Evolutionary conservation across 2,113 vertebrate genomes (phyloP), one percentile per base, ranked within the genome.

Genomic region (Sciurus niger): DNA sequence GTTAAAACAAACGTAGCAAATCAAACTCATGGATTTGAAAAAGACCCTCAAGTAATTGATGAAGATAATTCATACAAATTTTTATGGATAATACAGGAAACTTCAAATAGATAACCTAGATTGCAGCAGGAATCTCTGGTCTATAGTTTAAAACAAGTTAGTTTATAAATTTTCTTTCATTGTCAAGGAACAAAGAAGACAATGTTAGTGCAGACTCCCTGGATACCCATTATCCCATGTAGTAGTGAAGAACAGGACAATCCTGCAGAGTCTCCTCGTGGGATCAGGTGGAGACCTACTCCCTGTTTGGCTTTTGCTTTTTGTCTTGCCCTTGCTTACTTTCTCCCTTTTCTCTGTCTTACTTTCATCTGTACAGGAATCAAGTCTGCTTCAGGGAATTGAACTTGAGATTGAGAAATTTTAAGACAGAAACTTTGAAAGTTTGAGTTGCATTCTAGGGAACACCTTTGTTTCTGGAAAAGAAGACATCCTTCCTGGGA

Each of bases 71-170:
- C 18, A 32, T 22, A 46, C 70, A n/a, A 80, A 79, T 18, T 79
- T 86, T 90, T 55, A 76, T 20, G 80, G 43, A 37, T 18, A 55
- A 96, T 94, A 78, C 28, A 58, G 72, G n/a, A 25, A 72, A 77
- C 30, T 34, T 84, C 8, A 73, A 48, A 60, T n/a, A 93, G 22
- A 28, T 46, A 53, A 53, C 3, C 30, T 60, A n/a, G 6, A 24
- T 53, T 92, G 17, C 1, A 28, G 14, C 4, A 53, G 30, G 17
- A 83, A 46, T 79, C 12, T 84, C 55, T 83, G 8, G 10, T 65
- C 48, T 60, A 1, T 34, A 67, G 18, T 3, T 34, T 82, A 40
- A 53, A 63, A 79, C 4, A n/a, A 8, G 13, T 11, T 43, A 4
- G 58, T 20, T 77, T 70, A 30, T 32, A 30, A 48, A 18, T 67